Percentiles rank a stretch among this genome's conserved stretches.
Conservation (phyloP, 1,140 invertebrate genomes). For the Dysdera silvatica region DNA sequence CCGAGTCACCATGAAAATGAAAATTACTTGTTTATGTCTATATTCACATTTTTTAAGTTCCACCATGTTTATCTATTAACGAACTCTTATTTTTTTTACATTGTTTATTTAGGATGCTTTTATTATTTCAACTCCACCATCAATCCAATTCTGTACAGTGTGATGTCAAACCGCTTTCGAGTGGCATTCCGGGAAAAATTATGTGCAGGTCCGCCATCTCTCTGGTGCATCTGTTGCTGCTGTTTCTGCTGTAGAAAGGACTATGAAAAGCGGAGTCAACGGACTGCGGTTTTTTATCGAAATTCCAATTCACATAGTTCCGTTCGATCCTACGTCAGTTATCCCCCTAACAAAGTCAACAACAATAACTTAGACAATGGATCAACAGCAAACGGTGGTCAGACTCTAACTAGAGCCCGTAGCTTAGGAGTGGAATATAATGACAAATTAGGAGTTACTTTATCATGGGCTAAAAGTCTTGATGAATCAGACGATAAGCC, state of each 20-base stretch:
- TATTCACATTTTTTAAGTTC: too few relatives aligned
- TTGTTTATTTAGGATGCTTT: slow-evolving; percentile 38
- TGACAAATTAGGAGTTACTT: slow-evolving; percentile 6
- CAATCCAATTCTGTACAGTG: slow-evolving; percentile 37
- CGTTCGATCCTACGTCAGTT: slow-evolving; percentile 14
- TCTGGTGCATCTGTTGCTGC: slow-evolving; percentile 4
- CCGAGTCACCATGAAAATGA: too few relatives aligned
- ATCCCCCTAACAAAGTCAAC: background rate
- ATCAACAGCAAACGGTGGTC: background rate
- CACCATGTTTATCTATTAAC: too few relatives aligned
- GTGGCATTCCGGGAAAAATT: slow-evolving; percentile 33
- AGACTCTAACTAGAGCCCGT: background rate
- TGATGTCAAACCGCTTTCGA: slow-evolving; percentile 38
- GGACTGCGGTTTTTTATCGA: slow-evolving; percentile 1
- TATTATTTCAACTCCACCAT: slow-evolving; percentile 39
- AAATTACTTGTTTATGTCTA: too few relatives aligned
- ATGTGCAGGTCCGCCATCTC: background rate
- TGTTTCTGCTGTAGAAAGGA: background rate
- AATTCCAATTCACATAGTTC: slow-evolving; percentile 23
- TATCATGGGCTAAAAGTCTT: background rate
- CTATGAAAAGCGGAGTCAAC: slow-evolving; percentile 16
- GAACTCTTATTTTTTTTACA: too few relatives aligned
- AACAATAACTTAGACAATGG: too few relatives aligned
- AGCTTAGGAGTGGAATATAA: slow-evolving; percentile 9
- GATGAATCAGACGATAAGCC: background rate